Evolutionary conservation across 2,888 invertebrate species (phyloP).

Genomic region (Sphaerophoria rueppellii): DNA sequence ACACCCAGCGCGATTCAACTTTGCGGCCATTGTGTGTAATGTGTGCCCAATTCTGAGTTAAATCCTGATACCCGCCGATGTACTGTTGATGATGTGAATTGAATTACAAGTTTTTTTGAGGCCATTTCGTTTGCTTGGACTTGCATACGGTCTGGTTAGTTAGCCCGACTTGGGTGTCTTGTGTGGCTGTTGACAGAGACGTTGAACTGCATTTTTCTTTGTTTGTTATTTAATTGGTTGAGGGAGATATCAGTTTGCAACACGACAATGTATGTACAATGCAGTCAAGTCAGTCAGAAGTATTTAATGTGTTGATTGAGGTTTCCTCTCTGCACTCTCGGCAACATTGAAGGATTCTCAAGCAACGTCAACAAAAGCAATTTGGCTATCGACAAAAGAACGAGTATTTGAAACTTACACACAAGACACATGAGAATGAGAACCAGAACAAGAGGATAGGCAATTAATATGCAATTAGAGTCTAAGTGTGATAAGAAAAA

Average conservation of each 20-base stretch:
- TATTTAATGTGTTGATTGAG: slow-evolving; percentile 64
- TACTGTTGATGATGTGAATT: too few relatives aligned
- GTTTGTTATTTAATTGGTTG: slow-evolving; percentile 65
- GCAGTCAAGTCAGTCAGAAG: slow-evolving; percentile 45
- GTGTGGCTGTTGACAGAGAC: slow-evolving; percentile 54
- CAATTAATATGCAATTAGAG: slow-evolving; percentile 61
- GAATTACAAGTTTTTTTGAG: slow-evolving; percentile 67
- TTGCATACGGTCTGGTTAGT: slow-evolving; percentile 18
- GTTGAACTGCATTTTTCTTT: slow-evolving; percentile 62
- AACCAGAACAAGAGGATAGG: neutral
- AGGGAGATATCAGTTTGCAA: slow-evolving; percentile 64
- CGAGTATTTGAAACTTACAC: too few relatives aligned
- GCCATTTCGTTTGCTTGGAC: slow-evolving; percentile 22
- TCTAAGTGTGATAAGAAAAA: slow-evolving; percentile 28
- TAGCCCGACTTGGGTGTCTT: neutral
- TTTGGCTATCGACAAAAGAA: slow-evolving; percentile 24
- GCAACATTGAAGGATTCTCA: slow-evolving; percentile 24
- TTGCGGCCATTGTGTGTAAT: slow-evolving; percentile 43
- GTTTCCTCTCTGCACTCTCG: slow-evolving; percentile 40
- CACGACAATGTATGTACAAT: slow-evolving; percentile 38
- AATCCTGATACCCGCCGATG: too few relatives aligned
- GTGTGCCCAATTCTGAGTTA: slow-evolving; percentile 1
- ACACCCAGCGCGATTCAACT: slow-evolving; percentile 26
- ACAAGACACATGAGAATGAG: neutral
- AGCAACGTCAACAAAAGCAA: slow-evolving; percentile 41